A percentile compares a stretch with the other conserved stretches of the same genome.
phyloP scores from a whole-genome alignment of 2,888 invertebrate species.

The Tachina lurida region DNA sequence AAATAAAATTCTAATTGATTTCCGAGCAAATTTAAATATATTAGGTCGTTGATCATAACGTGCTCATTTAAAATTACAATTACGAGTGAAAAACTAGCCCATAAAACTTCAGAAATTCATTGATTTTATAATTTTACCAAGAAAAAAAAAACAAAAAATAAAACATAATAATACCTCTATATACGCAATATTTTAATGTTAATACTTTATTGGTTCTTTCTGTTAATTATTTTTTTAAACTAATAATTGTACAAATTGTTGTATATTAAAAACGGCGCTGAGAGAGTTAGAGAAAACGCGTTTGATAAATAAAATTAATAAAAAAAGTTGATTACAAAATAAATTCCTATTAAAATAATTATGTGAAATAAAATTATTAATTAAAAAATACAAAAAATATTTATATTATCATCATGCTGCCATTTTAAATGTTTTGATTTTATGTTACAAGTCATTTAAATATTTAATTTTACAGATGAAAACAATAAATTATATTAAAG shows the following conservation, averaged over 20 bases:
- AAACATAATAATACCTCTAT: not conserved
- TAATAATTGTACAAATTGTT: not conserved
- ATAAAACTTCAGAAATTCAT: too few relatives aligned
- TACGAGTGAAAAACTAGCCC: too few relatives aligned
- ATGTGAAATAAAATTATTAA: conserved; percentile 30
- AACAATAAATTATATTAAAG: conserved; percentile 39
- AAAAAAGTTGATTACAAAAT: conserved; percentile 48
- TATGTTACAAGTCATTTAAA: conserved; percentile 38
- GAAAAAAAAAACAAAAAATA: too few relatives aligned
- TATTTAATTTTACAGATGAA: conserved; percentile 47
- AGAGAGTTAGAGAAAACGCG: not conserved
- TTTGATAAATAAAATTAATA: conserved; percentile 17
- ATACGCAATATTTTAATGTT: not conserved
- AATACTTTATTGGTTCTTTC: conserved; percentile 27
- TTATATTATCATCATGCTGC: conserved; percentile 49
- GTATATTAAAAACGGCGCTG: conserved; percentile 29
- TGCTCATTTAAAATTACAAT: too few relatives aligned
- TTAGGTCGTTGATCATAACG: too few relatives aligned
- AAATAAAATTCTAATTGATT: too few relatives aligned
- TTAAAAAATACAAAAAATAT: conserved; percentile 11
- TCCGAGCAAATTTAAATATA: too few relatives aligned
- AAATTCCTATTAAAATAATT: conserved; percentile 28
- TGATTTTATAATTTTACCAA: too few relatives aligned
- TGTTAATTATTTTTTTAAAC: not conserved
- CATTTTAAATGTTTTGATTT: conserved; percentile 49